phyloP scores from a whole-genome alignment of 2,113 vertebrate species.

The Hippocampus barbouri region DNA sequence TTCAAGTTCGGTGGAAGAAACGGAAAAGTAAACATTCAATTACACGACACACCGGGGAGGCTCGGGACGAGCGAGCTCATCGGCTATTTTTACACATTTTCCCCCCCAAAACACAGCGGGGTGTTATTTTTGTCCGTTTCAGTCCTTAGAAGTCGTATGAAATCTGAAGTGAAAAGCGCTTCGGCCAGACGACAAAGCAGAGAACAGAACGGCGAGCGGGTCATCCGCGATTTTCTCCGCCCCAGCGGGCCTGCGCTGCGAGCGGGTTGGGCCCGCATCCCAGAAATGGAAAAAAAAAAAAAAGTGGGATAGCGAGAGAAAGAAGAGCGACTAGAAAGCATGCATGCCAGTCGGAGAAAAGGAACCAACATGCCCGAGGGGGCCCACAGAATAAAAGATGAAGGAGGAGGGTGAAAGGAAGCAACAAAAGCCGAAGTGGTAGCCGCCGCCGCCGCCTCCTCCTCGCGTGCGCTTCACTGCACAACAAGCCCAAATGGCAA shows the following conservation, averaged over 20 bases:
- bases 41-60: background rate
- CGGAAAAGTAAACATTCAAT: constrained; percentile 12
- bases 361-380: constrained; percentile 49
- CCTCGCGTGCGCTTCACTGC: constrained; percentile 15
- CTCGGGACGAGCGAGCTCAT: background rate
- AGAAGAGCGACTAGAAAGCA: constrained; percentile 29
- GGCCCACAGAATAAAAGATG: constrained; percentile 49
- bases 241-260: constrained; percentile 46
- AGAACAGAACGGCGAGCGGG: constrained; percentile 40
- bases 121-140: background rate
- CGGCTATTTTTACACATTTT: background rate
- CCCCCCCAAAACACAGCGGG: background rate
- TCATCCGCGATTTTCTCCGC: constrained; percentile 37
- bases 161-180: constrained; percentile 32
- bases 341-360: constrained; percentile 26
- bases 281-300: constrained; percentile 40
- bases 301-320: constrained; percentile 47
- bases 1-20: constrained; percentile 7
- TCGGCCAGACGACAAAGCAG: constrained; percentile 2
- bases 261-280: constrained; percentile 44
- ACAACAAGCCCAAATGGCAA: constrained; percentile 14
- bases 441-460: constrained; percentile 12
- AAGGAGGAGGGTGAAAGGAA: constrained; percentile 36
- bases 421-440: constrained; percentile 36
- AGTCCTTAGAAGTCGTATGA: constrained; percentile 11